Conservation (phyloP, 2,113 vertebrate species). For the Chascanopsetta lugubris region DNA sequence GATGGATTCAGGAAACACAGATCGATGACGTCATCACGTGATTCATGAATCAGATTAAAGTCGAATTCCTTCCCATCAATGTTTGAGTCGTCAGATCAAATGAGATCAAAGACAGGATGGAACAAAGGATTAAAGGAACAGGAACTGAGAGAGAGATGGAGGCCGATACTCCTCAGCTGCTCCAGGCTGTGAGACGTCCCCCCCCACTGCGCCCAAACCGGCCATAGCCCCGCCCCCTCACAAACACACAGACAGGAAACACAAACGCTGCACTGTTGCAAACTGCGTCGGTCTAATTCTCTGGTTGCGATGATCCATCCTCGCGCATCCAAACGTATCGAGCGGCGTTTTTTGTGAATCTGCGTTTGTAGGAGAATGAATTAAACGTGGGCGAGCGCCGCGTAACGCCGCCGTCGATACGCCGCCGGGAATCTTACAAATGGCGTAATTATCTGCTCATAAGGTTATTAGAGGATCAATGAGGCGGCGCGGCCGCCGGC, state of each 20-base stretch:
- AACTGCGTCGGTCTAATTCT: constrained; percentile 60
- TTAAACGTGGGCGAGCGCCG: constrained; percentile 56
- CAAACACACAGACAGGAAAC: constrained; percentile 38
- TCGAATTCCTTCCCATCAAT: too few species aligned
- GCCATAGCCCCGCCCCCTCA: not conserved
- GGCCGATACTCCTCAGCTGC: not conserved
- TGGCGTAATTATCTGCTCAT: constrained; percentile 77
- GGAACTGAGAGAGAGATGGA: not conserved
- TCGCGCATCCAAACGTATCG: constrained; percentile 49
- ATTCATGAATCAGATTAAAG: too few species aligned
- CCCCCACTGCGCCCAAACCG: too few species aligned
- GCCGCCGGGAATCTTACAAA: constrained; percentile 69
- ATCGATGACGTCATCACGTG: too few species aligned
- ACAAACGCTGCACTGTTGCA: constrained; percentile 53
- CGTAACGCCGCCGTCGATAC: constrained; percentile 66
- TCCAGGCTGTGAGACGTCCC: not conserved
- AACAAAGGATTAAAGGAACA: not conserved
- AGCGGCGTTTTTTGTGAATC: constrained; percentile 54
- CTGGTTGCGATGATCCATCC: constrained; percentile 69
- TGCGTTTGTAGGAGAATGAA: constrained; percentile 70
- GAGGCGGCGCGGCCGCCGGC: constrained; percentile 53
- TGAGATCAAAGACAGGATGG: too few species aligned
- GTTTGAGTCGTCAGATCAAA: too few species aligned
- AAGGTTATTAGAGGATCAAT: constrained; percentile 76
- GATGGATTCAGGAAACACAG: too few species aligned